These are phyloP conservation scores for Mellilla xanthometata DNA, from an alignment of 2,888 invertebrate genomes.

Conservation along the genomic window DNA sequence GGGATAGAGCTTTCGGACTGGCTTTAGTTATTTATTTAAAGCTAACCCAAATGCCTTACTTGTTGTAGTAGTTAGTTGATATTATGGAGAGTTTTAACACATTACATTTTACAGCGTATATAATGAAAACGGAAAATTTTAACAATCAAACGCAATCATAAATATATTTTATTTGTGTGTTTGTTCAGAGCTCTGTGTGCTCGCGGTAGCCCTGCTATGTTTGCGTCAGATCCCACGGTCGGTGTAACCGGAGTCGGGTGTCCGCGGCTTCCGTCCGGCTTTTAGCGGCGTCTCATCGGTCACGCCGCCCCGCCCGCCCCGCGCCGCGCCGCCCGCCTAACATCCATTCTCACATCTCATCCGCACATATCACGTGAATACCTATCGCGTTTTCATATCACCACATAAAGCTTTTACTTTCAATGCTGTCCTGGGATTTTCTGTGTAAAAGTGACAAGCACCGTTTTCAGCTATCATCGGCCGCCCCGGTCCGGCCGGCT, in stretches of 20 bases:
- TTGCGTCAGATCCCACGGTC: conserved; percentile 75
- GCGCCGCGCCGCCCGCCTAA: conserved; percentile 32
- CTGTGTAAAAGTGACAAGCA: conserved; percentile 30
- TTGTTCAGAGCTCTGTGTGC: neutral
- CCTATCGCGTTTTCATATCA: conserved; percentile 35
- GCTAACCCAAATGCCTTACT: too few species aligned
- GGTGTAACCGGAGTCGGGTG: conserved; percentile 74
- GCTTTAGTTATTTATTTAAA: too few species aligned
- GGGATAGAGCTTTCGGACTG: too few species aligned
- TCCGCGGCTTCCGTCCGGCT: conserved; percentile 81
- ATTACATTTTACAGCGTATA: too few species aligned
- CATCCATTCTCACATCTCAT: conserved; percentile 50
- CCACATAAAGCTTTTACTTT: conserved; percentile 34
- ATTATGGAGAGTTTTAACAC: too few species aligned
- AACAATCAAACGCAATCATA: too few species aligned
- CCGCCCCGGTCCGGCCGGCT: conserved; percentile 16
- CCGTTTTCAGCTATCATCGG: neutral
- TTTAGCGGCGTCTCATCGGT: conserved; percentile 77
- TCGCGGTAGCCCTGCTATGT: conserved; percentile 60
- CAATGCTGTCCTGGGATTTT: conserved; percentile 25
- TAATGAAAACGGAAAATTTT: too few species aligned
- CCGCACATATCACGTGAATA: conserved; percentile 37
- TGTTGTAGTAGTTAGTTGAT: too few species aligned
- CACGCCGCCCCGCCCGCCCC: conserved; percentile 47
- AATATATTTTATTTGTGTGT: neutral